These are phyloP conservation scores for Oscheius sp. DNA, from an alignment of 1,140 invertebrate species.

Conservation along the genomic window DNA sequence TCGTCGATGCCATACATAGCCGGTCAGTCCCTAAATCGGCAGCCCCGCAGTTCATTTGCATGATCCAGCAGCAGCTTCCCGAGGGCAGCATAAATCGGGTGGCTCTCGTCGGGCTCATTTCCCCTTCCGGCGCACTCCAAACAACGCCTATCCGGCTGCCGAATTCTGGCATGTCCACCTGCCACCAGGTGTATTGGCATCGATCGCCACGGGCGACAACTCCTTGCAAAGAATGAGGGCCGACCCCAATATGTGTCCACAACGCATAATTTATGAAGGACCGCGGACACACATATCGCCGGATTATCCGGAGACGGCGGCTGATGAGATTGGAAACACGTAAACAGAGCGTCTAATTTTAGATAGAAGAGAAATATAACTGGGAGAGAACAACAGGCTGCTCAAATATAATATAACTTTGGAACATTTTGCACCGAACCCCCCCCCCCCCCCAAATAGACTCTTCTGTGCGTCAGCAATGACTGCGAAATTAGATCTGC, in stretches of 20 bases:
- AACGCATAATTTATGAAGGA: not conserved
- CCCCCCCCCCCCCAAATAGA: too few relatives aligned
- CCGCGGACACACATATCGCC: not conserved
- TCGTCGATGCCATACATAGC: not conserved
- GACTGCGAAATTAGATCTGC: not conserved
- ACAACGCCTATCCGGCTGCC: not conserved
- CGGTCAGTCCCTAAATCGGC: not conserved
- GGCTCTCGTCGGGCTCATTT: not conserved
- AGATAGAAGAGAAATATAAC: not conserved
- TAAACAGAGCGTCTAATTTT: not conserved
- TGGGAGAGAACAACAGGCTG: not conserved
- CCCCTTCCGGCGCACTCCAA: not conserved
- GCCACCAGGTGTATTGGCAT: not conserved
- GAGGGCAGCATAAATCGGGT: not conserved
- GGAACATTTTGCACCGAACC: too few relatives aligned
- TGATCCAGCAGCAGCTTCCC: not conserved
- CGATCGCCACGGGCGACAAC: not conserved
- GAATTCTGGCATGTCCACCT: not conserved
- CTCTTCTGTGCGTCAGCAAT: not conserved
- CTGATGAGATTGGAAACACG: not conserved
- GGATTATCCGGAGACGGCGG: not conserved
- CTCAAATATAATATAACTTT: too few relatives aligned
- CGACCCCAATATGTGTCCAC: not conserved
- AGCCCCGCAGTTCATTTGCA: not conserved
- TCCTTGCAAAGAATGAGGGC: not conserved